Evolutionary conservation across 1,140 invertebrate genomes (phyloP), one percentile per base, ranked within the genome.

Genomic region (Cydia amplana): DNA sequence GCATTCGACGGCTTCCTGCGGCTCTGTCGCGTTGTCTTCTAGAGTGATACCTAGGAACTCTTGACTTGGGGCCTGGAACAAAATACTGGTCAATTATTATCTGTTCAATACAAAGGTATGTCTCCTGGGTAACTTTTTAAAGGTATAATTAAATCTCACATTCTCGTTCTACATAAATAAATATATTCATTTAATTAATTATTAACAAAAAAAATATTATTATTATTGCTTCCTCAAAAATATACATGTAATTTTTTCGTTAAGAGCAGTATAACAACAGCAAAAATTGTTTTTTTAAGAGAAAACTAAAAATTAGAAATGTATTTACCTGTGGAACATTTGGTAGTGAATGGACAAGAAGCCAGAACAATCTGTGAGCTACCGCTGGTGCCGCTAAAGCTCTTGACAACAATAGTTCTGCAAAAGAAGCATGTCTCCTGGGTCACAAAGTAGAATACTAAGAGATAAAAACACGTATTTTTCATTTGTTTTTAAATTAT

Each of bases 301-400:
- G 12, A 43, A 16, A 46, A 14, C 4, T 46, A 10, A 80, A 80
- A 46, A 20, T 46, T 72, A 79, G 64, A 55, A 43, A 70, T 18
- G 1, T 18, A 77, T 36, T 79, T 78, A 92, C 90, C 87, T 91
- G 89, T 40, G 88, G 87, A 74, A 91, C 83, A 72, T 94, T 91
- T 60, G 91, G 90, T 73, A 92, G 77, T 0, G 85, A 95, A 87
- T 98, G 97, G 49, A 96, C 96, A 32, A 99, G 85, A 25, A 98
- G 92, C 99, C 99, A 99, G 91, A 99, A 99, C 79, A 99, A 94
- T 82, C 97, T 95, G 93, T 99, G 98, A 2, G 98, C 97, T 75
- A 99, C 96, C 77, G 98, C 94, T 0, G 98, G 96, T 55, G 97
- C 98, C 25, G 95, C 94, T 76, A 99, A 93, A 2, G 98, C 95